Evolutionary conservation across 1,140 invertebrate genomes (phyloP).

Genomic region (Megalopta genalis): DNA sequence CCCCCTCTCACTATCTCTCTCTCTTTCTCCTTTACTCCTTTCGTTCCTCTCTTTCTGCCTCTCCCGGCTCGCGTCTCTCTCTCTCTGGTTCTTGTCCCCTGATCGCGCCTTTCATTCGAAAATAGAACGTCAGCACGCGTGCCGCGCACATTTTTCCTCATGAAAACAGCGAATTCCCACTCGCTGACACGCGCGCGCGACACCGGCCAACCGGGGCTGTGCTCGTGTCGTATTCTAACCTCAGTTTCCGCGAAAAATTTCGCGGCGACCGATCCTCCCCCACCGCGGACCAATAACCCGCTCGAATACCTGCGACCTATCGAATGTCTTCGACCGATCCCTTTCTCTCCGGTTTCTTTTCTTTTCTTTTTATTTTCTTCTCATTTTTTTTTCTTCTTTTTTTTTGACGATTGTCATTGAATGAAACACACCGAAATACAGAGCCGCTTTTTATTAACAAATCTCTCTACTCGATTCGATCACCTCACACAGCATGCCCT

Average conservation of each 20-base stretch:
- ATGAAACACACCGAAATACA: neutral
- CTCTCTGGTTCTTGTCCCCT: conserved; percentile 65
- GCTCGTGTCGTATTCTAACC: conserved; percentile 16
- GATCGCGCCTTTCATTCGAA: conserved; percentile 76
- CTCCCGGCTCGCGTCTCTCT: conserved; percentile 41
- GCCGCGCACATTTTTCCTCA: conserved; percentile 73
- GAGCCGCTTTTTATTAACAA: neutral
- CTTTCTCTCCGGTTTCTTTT: no score
- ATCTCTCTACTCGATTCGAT: neutral
- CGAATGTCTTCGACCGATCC: no score
- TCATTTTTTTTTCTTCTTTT: no score
- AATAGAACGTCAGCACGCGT: conserved; percentile 75
- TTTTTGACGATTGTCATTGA: neutral
- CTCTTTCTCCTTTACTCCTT: conserved; percentile 32
- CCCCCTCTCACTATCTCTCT: no score
- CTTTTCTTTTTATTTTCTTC: no score
- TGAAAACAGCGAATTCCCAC: conserved; percentile 70
- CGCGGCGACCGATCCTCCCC: conserved; percentile 1
- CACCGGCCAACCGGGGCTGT: neutral
- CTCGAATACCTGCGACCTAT: neutral
- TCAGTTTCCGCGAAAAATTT: conserved; percentile 29
- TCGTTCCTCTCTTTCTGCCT: conserved; percentile 18
- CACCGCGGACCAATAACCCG: neutral
- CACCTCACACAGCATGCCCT: neutral
- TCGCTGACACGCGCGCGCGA: conserved; percentile 59